phyloP scores from a whole-genome alignment of 2,113 vertebrate genomes.

The Campylomormyrus numenius region DNA sequence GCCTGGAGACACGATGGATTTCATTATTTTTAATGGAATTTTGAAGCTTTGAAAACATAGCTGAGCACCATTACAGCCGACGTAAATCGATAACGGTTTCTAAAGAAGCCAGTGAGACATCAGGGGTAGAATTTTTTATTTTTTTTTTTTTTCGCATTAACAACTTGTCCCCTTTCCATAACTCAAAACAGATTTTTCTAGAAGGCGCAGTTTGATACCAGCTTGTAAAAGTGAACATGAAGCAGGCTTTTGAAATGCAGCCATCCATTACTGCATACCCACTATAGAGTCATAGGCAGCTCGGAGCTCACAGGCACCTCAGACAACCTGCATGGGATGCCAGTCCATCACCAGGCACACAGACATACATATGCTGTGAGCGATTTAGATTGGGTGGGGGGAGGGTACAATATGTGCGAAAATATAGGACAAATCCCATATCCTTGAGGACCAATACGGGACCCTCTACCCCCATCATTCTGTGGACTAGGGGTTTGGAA shows the following conservation, averaged over 20 bases:
- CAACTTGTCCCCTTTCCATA: not conserved
- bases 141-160: not conserved
- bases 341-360: not conserved
- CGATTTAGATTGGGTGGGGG: not conserved
- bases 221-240: not conserved
- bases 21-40: slow-evolving; percentile 17
- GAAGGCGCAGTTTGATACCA: not conserved
- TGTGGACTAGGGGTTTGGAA: not conserved
- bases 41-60: not conserved
- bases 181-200: not conserved
- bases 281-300: not conserved
- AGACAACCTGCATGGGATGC: not conserved
- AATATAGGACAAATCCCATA: not conserved
- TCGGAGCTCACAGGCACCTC: not conserved
- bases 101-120: not conserved
- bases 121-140: not conserved
- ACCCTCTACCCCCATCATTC: not conserved
- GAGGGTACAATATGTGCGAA: not conserved
- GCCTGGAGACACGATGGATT: not conserved
- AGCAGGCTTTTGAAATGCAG: not conserved
- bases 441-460: not conserved
- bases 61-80: not conserved
- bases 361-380: not conserved
- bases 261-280: not conserved
- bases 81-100: slow-evolving; percentile 2